phyloP scores from a whole-genome alignment of 92 coral and sea anemone species.

The Porites divaricata region DNA sequence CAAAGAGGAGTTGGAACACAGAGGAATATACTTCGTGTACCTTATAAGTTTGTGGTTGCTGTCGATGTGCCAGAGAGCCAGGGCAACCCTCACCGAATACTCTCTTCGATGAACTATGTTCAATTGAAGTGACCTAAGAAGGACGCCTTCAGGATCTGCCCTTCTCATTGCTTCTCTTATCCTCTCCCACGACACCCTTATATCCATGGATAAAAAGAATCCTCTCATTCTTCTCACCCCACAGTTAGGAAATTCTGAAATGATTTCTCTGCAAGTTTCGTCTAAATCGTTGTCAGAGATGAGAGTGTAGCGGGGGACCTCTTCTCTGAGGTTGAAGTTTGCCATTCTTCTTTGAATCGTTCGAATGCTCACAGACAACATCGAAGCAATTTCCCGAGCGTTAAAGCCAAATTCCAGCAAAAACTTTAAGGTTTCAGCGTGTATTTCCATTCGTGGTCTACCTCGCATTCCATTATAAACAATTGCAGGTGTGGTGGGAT shows the following conservation, averaged over 20 bases:
- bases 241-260: slow-evolving; percentile 73
- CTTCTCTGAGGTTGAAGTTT: slow-evolving; percentile 54
- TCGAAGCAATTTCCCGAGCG: slow-evolving; percentile 54
- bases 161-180: not conserved
- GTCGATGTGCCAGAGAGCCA: slow-evolving; percentile 61
- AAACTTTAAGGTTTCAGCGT: slow-evolving; percentile 55
- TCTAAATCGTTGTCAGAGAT: slow-evolving; percentile 59
- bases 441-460: slow-evolving; percentile 68
- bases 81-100: slow-evolving; percentile 49
- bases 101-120: slow-evolving; percentile 37
- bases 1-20: not conserved
- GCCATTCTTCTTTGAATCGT: slow-evolving; percentile 55
- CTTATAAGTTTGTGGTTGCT: slow-evolving; percentile 67
- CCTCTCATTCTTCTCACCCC: slow-evolving; percentile 80
- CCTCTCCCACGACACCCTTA: slow-evolving; percentile 57
- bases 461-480: slow-evolving; percentile 36
- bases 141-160: slow-evolving; percentile 73
- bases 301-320: slow-evolving; percentile 58
- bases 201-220: slow-evolving; percentile 59
- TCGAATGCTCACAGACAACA: slow-evolving; percentile 68
- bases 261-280: slow-evolving; percentile 54
- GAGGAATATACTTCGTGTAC: slow-evolving; percentile 7
- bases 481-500: not conserved
- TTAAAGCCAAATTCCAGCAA: slow-evolving; percentile 63
- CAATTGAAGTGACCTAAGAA: slow-evolving; percentile 57